A percentile compares a stretch with the other conserved stretches of the same genome.
phyloP scores from a whole-genome alignment of 2,113 vertebrate genomes.

The Lepisosteus osseus region DNA sequence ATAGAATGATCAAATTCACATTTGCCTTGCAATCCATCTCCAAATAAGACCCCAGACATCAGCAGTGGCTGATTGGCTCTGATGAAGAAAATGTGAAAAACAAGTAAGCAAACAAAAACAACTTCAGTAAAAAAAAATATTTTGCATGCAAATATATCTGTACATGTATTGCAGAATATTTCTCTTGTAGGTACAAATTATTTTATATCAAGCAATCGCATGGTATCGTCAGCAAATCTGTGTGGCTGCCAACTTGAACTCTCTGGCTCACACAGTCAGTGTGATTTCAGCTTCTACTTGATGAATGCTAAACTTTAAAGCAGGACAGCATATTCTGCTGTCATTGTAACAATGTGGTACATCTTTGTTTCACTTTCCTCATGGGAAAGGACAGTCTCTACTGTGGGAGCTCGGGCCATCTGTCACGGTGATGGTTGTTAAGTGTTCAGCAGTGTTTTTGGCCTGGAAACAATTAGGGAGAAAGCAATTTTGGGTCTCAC shows the following conservation, averaged over 20 bases:
- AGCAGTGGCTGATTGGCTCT: too few species aligned
- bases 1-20: too few species aligned
- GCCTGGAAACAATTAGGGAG: not conserved
- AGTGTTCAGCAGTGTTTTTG: not conserved
- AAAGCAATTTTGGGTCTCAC: not conserved
- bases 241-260: slow-evolving; percentile 31
- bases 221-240: slow-evolving; percentile 25
- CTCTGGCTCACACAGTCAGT: slow-evolving; percentile 5
- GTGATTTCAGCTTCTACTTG: slow-evolving; percentile 22
- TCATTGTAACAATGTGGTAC: not conserved
- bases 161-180: too few species aligned
- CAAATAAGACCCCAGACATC: too few species aligned
- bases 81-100: too few species aligned
- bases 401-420: not conserved
- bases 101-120: too few species aligned
- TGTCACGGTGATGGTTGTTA: slow-evolving; percentile 24
- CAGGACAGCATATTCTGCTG: not conserved
- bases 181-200: slow-evolving; percentile 23
- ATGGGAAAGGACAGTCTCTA: slow-evolving; percentile 26
- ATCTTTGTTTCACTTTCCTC: slow-evolving; percentile 18
- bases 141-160: too few species aligned
- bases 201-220: slow-evolving; percentile 40
- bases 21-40: too few species aligned
- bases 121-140: too few species aligned
- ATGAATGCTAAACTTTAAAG: slow-evolving; percentile 4